Percentiles rank a stretch among this genome's conserved stretches.
Evolutionary conservation across 2,113 vertebrate species (phyloP).

Genomic region (Trichechus manatus): DNA sequence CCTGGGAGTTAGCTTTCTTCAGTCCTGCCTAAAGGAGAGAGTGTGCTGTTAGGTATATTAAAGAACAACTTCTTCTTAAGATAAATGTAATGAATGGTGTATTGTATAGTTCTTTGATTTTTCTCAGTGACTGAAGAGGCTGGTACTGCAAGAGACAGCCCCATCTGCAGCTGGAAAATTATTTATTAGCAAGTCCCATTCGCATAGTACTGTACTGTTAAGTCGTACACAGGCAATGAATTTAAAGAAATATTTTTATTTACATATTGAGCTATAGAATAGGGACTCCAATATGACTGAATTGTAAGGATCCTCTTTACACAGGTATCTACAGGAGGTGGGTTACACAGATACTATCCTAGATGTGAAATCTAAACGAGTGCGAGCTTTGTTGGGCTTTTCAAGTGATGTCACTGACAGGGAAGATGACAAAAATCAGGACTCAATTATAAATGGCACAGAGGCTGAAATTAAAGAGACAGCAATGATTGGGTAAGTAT

Average conservation of each 20-base stretch:
- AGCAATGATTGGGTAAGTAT: slow-evolving; percentile 92
- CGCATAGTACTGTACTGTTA: slow-evolving; percentile 77
- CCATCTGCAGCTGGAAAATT: slow-evolving; percentile 89
- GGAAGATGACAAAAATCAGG: slow-evolving; percentile 90
- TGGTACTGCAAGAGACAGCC: slow-evolving; percentile 93
- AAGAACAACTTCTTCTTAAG: slow-evolving; percentile 80
- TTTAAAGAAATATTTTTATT: slow-evolving; percentile 71
- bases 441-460: slow-evolving; percentile 96
- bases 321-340: slow-evolving; percentile 97
- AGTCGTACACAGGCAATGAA: slow-evolving; percentile 56
- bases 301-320: slow-evolving; percentile 77
- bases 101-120: slow-evolving; percentile 91
- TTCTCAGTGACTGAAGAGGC: slow-evolving; percentile 91
- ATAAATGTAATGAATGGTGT: slow-evolving; percentile 91
- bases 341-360: slow-evolving; percentile 97
- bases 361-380: slow-evolving; percentile 97
- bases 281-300: slow-evolving; percentile 36
- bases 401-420: slow-evolving; percentile 92
- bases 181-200: slow-evolving; percentile 84
- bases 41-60: slow-evolving; percentile 74
- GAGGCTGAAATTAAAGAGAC: slow-evolving; percentile 92
- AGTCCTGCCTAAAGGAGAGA: slow-evolving; percentile 31
- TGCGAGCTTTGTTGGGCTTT: slow-evolving; percentile 94
- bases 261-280: slow-evolving; percentile 42
- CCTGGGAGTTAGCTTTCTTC: slow-evolving; percentile 44